These are phyloP conservation scores for Columba janthina DNA, from an alignment of 2,113 vertebrate species.

Conservation along the genomic window DNA sequence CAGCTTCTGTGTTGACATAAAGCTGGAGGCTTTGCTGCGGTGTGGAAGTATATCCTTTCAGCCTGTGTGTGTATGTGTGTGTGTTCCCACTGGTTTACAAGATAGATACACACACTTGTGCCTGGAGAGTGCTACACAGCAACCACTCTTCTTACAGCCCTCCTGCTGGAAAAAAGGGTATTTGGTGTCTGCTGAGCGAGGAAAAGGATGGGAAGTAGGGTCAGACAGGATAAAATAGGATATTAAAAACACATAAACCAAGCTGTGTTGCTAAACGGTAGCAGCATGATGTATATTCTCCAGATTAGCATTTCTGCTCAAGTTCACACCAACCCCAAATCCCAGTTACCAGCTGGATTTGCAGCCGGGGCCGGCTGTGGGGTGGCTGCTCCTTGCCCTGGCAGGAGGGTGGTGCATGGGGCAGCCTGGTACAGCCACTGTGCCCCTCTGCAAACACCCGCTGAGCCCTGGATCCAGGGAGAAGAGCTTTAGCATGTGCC, in stretches of 20 bases:
- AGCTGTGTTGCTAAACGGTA: conserved; percentile 72
- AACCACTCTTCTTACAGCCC: conserved; percentile 1
- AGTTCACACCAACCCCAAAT: conserved; percentile 51
- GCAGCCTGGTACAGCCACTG: not conserved
- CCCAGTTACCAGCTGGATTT: conserved; percentile 46
- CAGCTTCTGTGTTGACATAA: conserved; percentile 29
- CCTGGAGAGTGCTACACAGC: not conserved
- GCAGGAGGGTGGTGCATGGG: not conserved
- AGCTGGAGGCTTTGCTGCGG: conserved; percentile 7
- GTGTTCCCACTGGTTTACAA: not conserved
- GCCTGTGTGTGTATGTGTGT: not conserved
- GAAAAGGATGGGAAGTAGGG: conserved; percentile 51
- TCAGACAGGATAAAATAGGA: conserved; percentile 72
- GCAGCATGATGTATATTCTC: conserved; percentile 63
- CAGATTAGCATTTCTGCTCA: conserved; percentile 62
- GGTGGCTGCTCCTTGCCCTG: not conserved
- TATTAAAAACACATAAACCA: conserved; percentile 74
- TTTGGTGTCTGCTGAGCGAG: conserved; percentile 69
- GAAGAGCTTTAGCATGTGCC: not conserved
- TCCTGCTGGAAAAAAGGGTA: conserved; percentile 45
- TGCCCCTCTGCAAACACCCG: not conserved
- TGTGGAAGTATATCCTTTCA: conserved; percentile 12
- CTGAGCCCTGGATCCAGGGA: not conserved
- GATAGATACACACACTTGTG: not conserved
- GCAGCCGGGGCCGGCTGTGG: not conserved